Evolutionary conservation across 2,113 vertebrate genomes (phyloP), one percentile per base, ranked within the genome.

Genomic region (Hydropotes inermis): DNA sequence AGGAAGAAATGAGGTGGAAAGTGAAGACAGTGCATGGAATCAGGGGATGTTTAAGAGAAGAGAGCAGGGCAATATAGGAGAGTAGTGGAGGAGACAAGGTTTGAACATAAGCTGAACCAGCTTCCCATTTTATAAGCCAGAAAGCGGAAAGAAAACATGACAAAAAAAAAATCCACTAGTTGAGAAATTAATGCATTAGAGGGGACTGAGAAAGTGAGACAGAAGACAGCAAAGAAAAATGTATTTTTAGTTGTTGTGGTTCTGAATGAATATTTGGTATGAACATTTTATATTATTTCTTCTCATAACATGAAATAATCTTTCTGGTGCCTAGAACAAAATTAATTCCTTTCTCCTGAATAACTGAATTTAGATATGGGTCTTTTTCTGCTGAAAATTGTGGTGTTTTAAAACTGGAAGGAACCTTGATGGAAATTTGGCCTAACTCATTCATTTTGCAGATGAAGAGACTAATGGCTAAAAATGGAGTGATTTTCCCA

Each of bases 271-370:
- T 52, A 90, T 10, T 21, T 61, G 33, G 1, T 55, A 64, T 36
- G 25, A 36, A 11, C 14, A 27, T 85, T 89, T 97, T 28, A 67
- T 74, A 17, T 30, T 93, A 57, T 78, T 87, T 64, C 25, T 39
- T 88, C 25, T 95, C n/a, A 58, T 14, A 39, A 92, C 5, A 43
- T 25, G 30, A 39, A 67, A 89, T 12, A 74, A 36, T 92, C 12
- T 95, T 96, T 97, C 19, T 64, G 17, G 33, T 86, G 11, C n/a
- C 30, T 28, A 30, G 39, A 61, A 85, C 12, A 92, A 94, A 93
- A 61, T 94, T 54, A 67, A 70, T 90, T 93, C 52, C 7, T 91
- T 81, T 64, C 19, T 11, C 11, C 2, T 78, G 47, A 94, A 45
- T 52, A 55, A 47, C 21, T 45, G 39, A 85, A 39, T 88, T 95